Evolutionary conservation across 2,888 invertebrate species (phyloP).

Genomic region (Epinotia brunnichana): DNA sequence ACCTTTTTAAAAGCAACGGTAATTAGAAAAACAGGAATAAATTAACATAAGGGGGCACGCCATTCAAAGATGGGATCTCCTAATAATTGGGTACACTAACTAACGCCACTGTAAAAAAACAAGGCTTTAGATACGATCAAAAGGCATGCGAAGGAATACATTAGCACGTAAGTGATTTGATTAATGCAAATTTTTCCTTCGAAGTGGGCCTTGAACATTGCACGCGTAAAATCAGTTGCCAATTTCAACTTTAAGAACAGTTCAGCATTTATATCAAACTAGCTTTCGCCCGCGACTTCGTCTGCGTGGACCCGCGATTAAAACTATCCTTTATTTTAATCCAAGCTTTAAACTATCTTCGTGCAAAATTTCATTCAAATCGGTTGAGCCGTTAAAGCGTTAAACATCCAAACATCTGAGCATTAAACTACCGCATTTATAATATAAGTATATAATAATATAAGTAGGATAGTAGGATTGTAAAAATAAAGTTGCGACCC

Average conservation of each 20-base stretch:
- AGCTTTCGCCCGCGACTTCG: too few relatives aligned
- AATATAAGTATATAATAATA: too few relatives aligned
- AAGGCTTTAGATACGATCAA: constrained; percentile 67
- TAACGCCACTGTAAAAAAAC: constrained; percentile 59
- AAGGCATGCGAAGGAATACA: constrained; percentile 70
- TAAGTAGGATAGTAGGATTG: too few relatives aligned
- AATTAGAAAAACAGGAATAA: constrained; percentile 59
- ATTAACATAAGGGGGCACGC: constrained; percentile 75
- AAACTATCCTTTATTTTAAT: too few relatives aligned
- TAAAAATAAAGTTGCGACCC: constrained; percentile 18
- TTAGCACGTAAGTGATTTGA: constrained; percentile 69
- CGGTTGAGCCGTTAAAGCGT: too few relatives aligned
- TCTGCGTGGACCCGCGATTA: too few relatives aligned
- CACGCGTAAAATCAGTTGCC: constrained; percentile 40
- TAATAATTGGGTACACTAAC: constrained; percentile 70
- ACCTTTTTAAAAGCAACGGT: constrained; percentile 57
- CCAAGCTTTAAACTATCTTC: too few relatives aligned
- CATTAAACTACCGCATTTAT: too few relatives aligned
- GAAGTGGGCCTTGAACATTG: constrained; percentile 71
- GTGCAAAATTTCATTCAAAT: too few relatives aligned
- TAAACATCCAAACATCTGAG: too few relatives aligned
- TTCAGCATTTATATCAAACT: constrained; percentile 23
- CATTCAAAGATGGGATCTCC: constrained; percentile 69
- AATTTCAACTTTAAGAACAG: constrained; percentile 20
- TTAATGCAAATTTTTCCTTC: constrained; percentile 68